A percentile compares a stretch with the other conserved stretches of the same genome.
Evolutionary conservation across 2,797 vertebrate genomes (phyloP).

Genomic region (Leptoclinus maculatus): DNA sequence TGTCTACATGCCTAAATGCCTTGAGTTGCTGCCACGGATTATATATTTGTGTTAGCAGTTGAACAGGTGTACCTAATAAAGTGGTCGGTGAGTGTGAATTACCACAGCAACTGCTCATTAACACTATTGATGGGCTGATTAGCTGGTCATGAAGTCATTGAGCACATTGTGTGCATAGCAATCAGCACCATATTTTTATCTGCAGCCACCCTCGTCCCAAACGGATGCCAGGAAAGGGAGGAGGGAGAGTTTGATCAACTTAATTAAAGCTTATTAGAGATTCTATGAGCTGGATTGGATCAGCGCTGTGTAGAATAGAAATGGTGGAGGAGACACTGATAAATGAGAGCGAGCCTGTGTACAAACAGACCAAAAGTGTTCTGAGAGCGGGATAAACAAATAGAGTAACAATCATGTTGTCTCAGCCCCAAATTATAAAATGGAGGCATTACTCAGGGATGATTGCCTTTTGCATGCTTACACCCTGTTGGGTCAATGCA

Average conservation of each 20-base stretch:
- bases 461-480: constrained; percentile 43
- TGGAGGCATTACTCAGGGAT: constrained; percentile 42
- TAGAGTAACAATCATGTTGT: constrained; percentile 51
- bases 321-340: constrained; percentile 61
- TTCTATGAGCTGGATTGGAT: constrained; percentile 60
- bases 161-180: constrained; percentile 91
- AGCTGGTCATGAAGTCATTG: constrained; percentile 87
- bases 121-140: constrained; percentile 91
- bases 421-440: constrained; percentile 48
- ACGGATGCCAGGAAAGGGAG: constrained; percentile 55
- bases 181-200: constrained; percentile 86
- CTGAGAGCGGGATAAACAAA: constrained; percentile 38
- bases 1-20: neutral
- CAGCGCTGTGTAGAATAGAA: constrained; percentile 57
- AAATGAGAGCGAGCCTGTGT: constrained; percentile 39
- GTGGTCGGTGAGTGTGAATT: constrained; percentile 81
- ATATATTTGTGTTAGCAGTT: neutral
- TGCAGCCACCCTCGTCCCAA: constrained; percentile 81
- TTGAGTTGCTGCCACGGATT: neutral
- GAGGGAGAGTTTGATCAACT: constrained; percentile 71
- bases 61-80: constrained; percentile 10
- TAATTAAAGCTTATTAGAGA: constrained; percentile 80
- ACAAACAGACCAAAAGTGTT: constrained; percentile 46
- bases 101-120: constrained; percentile 88
- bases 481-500: constrained; percentile 43